Evolutionary conservation across 2,888 invertebrate species (phyloP).

Genomic region (Stegana nigrithorax): DNA sequence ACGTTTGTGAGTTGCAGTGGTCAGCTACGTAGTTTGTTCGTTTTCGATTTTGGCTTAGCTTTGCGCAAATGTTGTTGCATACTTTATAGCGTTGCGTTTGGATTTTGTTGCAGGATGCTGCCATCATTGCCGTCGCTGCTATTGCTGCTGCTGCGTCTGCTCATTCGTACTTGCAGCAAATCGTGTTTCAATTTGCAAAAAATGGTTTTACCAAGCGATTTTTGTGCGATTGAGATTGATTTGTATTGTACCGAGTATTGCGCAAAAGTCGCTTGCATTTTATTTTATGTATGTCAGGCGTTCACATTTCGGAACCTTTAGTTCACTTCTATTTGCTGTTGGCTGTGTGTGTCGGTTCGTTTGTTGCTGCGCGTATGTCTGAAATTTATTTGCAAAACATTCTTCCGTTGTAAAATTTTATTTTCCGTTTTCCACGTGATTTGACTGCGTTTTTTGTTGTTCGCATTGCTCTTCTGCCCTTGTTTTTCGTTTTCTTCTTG

Average conservation of each 20-base stretch:
- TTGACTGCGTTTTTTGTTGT: no score
- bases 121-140: no score
- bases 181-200: slow-evolving; percentile 56
- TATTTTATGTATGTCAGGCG: background rate
- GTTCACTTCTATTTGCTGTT: background rate
- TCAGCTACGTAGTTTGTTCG: background rate
- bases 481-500: background rate
- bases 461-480: no score
- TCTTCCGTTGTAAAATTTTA: slow-evolving; percentile 9
- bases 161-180: slow-evolving; percentile 51
- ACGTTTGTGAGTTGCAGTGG: slow-evolving; percentile 19
- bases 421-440: slow-evolving; percentile 4
- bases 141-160: slow-evolving; percentile 30
- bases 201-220: slow-evolving; percentile 13
- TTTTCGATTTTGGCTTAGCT: slow-evolving; percentile 26
- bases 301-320: background rate
- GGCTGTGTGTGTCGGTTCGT: background rate
- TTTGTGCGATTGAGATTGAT: slow-evolving; percentile 18
- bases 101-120: no score
- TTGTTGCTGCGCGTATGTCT: no score
- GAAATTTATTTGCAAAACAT: background rate
- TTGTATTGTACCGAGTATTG: slow-evolving; percentile 4
- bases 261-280: background rate
- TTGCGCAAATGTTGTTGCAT: slow-evolving; percentile 39
- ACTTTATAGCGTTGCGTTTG: slow-evolving; percentile 56